Evolutionary conservation across 2,888 invertebrate genomes (phyloP), one percentile per base, ranked within the genome.

Genomic region (Taphrorychus bicolor): DNA sequence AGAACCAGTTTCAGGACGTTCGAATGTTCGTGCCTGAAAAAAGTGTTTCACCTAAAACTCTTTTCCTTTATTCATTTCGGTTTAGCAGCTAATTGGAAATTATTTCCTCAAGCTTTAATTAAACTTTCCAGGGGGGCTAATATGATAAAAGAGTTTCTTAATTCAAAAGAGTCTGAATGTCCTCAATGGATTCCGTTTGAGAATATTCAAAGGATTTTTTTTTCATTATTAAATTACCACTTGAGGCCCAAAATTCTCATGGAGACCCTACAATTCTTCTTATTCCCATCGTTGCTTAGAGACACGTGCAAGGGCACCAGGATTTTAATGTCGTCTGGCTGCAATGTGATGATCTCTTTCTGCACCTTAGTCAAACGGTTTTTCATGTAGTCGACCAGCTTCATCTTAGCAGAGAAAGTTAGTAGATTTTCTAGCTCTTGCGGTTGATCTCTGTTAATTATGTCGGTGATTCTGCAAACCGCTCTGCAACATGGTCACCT

Each of bases 301-400:
- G 64, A 61, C 0, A 82, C 80, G 9, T 74, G 73, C 63, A 80
- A 73, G 3, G 83, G 83, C 22, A 83, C 80, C 24, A 82, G 72
- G 24, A 83, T 77, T 73, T 83, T 82, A 11, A 83, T 82, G 53
- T 83, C 83, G 14, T 76, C 75, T 2, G 82, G 81, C 63, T 69
- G 73, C 24, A 83, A 60, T 32, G 70, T 70, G 11, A 83, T 82
- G 9, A 82, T 77, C 23, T 76, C 68, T 63, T 75, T 80, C 64
- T 83, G 82, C 5, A 71, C 63, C 54, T 74, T 75, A 0, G 78
- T 75, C 22, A 82, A 54, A 48, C 73, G 73, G n/a, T 70, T 73
- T 3, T 73, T 73, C 73, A 81, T 78, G 51, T 79, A 76, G 42
- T 77, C 73, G 9, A 70, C 69, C 5, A 83, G 66, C 66, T 78